phyloP scores from a whole-genome alignment of 2,797 vertebrate species.

The Clarias fuscus region DNA sequence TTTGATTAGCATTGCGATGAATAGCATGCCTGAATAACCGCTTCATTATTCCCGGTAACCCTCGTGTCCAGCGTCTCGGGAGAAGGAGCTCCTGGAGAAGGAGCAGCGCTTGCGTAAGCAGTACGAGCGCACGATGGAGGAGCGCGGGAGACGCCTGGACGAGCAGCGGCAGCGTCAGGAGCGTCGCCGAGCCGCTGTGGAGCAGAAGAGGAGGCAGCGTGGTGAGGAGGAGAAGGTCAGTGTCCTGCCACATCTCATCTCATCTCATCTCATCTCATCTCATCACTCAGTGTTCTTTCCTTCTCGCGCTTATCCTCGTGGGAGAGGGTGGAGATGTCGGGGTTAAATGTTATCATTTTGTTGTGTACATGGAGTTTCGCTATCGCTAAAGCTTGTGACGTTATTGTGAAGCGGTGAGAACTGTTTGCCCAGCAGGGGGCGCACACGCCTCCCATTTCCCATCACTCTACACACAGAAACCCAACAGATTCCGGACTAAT shows the following conservation, averaged over 20 bases:
- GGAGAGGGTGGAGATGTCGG: neutral
- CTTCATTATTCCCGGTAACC: too few species aligned
- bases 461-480: neutral
- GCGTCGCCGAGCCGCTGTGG: constrained; percentile 77
- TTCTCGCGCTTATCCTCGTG: neutral
- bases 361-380: neutral
- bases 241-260: constrained; percentile 10
- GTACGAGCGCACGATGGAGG: constrained; percentile 82
- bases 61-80: constrained; percentile 73
- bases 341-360: neutral
- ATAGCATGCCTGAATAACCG: neutral
- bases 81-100: constrained; percentile 80
- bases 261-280: too few species aligned
- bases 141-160: constrained; percentile 82
- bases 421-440: neutral
- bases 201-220: constrained; percentile 83
- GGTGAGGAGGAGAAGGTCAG: constrained; percentile 86
- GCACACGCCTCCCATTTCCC: too few species aligned
- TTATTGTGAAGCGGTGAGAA: neutral
- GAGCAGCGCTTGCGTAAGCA: constrained; percentile 81
- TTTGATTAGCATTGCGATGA: neutral
- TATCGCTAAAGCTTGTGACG: too few species aligned
- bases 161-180: constrained; percentile 85
- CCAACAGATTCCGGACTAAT: neutral
- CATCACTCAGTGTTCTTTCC: neutral